These are phyloP conservation scores for Metridium senile DNA, from an alignment of 92 coral and sea anemone genomes.

Conservation along the genomic window DNA sequence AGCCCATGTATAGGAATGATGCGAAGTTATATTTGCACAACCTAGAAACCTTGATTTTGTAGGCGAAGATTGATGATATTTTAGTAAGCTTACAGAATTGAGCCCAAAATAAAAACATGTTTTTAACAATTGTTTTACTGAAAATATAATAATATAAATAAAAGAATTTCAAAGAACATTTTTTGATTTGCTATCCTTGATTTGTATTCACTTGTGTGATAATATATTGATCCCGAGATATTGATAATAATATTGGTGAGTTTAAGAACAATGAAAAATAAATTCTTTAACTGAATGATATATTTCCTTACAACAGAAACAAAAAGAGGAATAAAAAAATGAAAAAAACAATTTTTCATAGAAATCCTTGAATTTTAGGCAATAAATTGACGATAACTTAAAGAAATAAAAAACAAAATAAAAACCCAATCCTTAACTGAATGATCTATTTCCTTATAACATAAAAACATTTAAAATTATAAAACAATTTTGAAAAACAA, in stretches of 20 bases:
- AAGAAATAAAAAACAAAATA: background rate
- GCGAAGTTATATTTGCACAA: background rate
- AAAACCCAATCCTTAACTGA: background rate
- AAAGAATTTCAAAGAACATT: too few species aligned
- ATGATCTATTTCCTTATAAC: background rate
- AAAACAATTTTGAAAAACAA: too few species aligned
- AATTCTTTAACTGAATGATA: background rate
- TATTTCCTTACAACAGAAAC: background rate
- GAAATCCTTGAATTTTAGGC: background rate
- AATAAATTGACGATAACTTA: background rate
- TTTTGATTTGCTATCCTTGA: too few species aligned
- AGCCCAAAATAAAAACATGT: background rate
- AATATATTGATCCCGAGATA: too few species aligned
- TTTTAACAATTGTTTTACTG: background rate
- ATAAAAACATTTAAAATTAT: too few species aligned
- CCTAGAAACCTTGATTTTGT: background rate
- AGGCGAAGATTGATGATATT: background rate
- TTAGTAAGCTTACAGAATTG: background rate
- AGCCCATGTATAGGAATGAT: background rate
- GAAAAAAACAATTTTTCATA: background rate
- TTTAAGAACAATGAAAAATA: too few species aligned
- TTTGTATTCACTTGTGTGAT: too few species aligned
- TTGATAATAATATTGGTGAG: too few species aligned
- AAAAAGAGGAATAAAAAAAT: too few species aligned
- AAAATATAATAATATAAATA: too few species aligned